Evolutionary conservation across 2,797 vertebrate species (phyloP).

Genomic region (Myotis pilosus): DNA sequence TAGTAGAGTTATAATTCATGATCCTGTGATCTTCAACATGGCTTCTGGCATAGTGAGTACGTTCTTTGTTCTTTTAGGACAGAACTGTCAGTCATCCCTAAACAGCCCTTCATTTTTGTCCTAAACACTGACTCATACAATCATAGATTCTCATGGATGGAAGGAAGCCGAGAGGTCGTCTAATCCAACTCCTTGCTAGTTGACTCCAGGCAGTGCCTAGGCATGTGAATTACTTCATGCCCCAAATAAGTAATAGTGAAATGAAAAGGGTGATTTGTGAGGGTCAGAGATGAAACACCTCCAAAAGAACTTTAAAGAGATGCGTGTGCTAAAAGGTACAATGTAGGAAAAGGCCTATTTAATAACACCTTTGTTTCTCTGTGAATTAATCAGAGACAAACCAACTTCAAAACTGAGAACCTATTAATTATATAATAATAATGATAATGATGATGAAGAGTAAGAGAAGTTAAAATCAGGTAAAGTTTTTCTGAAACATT

Average conservation of each 20-base stretch:
- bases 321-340: neutral
- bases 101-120: constrained; percentile 57
- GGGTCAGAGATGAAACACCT: constrained; percentile 6
- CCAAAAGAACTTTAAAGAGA: constrained; percentile 7
- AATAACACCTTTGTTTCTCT: constrained; percentile 33
- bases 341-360: neutral
- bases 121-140: constrained; percentile 71
- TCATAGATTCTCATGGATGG: constrained; percentile 65
- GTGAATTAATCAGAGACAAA: neutral
- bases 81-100: constrained; percentile 74
- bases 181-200: constrained; percentile 51
- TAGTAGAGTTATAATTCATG: constrained; percentile 72
- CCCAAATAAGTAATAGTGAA: constrained; percentile 47
- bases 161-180: constrained; percentile 54
- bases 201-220: constrained; percentile 61
- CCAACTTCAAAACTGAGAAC: constrained; percentile 10
- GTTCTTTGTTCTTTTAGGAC: constrained; percentile 78
- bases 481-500: constrained; percentile 28
- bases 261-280: constrained; percentile 42
- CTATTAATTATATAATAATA: constrained; percentile 9
- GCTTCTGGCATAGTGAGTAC: constrained; percentile 72
- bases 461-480: constrained; percentile 2
- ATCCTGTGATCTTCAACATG: constrained; percentile 73
- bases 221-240: constrained; percentile 52
- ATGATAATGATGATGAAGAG: neutral